These are phyloP conservation scores for Lithophane leautieri DNA, from an alignment of 2,888 invertebrate genomes.

Conservation along the genomic window DNA sequence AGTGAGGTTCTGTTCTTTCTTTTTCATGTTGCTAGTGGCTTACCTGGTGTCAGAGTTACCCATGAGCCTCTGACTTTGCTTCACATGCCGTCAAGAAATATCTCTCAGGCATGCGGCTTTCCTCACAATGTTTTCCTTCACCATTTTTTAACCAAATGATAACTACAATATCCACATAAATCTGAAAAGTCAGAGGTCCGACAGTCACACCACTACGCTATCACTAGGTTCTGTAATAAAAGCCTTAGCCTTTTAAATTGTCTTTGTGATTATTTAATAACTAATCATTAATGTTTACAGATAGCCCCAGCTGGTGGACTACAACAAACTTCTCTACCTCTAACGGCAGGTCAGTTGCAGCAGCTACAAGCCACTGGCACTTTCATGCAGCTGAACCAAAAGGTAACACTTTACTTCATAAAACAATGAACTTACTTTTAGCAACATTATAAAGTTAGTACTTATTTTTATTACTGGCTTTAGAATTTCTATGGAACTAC, in stretches of 20 bases:
- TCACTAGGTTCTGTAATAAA: not conserved
- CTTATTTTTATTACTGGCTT: conserved; percentile 11
- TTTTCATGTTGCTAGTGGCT: no score
- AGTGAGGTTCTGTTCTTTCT: not conserved
- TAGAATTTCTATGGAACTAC: not conserved
- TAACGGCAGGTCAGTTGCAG: conserved; percentile 85
- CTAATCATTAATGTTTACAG: conserved; percentile 73
- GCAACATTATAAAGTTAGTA: conserved; percentile 2
- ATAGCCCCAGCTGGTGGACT: conserved; percentile 85
- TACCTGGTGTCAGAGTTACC: no score
- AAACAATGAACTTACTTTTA: not conserved
- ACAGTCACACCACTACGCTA: no score
- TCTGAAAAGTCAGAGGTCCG: no score
- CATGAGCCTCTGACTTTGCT: no score
- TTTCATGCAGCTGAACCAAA: conserved; percentile 88
- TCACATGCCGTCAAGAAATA: no score
- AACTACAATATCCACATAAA: no score
- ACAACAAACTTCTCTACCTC: conserved; percentile 83
- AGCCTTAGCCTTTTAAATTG: no score
- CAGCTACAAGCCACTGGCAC: conserved; percentile 86
- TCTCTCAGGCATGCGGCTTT: no score
- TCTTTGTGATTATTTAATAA: not conserved
- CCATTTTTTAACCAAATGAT: no score
- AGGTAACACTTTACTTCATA: conserved; percentile 72
- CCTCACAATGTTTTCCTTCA: no score